Base-by-base conservation (phyloP, 2,888 invertebrate species). In the Ernsta delagoae region DNA sequence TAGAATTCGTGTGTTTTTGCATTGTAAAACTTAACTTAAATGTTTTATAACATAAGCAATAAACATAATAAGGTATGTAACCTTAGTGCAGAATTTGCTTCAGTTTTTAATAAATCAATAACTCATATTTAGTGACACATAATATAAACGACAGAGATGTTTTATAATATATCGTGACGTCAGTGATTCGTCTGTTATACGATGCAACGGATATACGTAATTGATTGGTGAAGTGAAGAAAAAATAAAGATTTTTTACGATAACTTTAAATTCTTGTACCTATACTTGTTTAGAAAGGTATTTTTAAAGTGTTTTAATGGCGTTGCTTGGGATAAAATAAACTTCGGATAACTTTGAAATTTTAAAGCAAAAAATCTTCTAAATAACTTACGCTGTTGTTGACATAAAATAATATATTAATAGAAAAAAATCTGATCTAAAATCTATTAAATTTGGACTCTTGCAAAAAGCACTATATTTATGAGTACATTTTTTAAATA, bases 201-300 rank as follows among this genome's bases (percentile, higher is more conserved):
- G 85, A 88, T 59, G 86, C 72, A 92, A 92, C 91, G 84, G 86
- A 92, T 89, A 92, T 92, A 92, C 92, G 92, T 92, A 92, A 92
- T 78, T 79, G 75, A 83, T 80, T 77, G 80, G 88, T 89, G 87
- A 88, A 82, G 12, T 12, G 48, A 50, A 24, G 16, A 76, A 76
- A 77, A 75, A 78, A 39, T 74, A 78, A 81, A 80, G 77, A 78
- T 79, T 78, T 77, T 79, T 77, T 77, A 78, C 77, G 72, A 71
- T 78, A 77, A 77, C 77, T 75, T 75, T 75, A 74, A 77, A 77
- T 73, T 76, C 74, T 66, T 73, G 73, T 79, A 77, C 71, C 70
- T 78, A 75, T 67, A 71, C 34, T 62, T 65, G 77, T 74, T 69
- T 78, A 77, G 81, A 83, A 81, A 83, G 78, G 82, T 87, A 84